These are phyloP conservation scores for Euphysa ruthae DNA, from an alignment of 30 jellyfish, hydroid and myxozoan species.

Conservation along the genomic window DNA sequence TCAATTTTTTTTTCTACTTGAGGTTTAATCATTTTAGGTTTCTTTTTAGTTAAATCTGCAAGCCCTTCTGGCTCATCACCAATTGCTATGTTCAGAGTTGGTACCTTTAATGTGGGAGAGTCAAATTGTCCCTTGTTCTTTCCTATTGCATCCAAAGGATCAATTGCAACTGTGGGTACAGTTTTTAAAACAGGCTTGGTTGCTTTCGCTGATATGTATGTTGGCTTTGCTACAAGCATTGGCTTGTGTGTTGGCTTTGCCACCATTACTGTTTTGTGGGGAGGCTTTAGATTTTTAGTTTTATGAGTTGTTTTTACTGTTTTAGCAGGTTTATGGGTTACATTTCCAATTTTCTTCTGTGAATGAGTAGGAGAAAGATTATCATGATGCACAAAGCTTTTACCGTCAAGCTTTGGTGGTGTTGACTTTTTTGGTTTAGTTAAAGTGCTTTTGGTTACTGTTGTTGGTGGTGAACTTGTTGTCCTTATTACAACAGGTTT, in stretches of 20 bases:
- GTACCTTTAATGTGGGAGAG: conserved; percentile 42
- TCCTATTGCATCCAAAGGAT: no score
- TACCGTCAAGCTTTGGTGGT: no score
- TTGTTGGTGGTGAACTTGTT: neutral
- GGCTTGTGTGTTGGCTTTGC: no score
- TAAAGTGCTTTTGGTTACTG: neutral
- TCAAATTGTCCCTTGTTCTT: no score
- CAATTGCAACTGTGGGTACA: conserved; percentile 15
- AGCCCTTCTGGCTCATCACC: conserved; percentile 68
- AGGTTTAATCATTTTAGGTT: no score
- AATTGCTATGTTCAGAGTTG: conserved; percentile 64
- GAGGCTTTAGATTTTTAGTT: no score
- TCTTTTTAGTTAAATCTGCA: neutral
- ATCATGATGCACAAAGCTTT: no score
- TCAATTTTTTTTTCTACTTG: no score
- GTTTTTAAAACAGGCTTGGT: conserved; percentile 7
- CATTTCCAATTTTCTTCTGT: neutral
- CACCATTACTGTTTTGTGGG: no score
- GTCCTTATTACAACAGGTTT: neutral
- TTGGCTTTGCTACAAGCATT: neutral
- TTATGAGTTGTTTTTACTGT: neutral
- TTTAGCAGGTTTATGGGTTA: neutral
- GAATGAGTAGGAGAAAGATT: neutral
- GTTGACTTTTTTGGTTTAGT: neutral
- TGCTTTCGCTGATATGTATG: neutral